Conservation (phyloP, 2,888 invertebrate species). For the Neria commutata region DNA sequence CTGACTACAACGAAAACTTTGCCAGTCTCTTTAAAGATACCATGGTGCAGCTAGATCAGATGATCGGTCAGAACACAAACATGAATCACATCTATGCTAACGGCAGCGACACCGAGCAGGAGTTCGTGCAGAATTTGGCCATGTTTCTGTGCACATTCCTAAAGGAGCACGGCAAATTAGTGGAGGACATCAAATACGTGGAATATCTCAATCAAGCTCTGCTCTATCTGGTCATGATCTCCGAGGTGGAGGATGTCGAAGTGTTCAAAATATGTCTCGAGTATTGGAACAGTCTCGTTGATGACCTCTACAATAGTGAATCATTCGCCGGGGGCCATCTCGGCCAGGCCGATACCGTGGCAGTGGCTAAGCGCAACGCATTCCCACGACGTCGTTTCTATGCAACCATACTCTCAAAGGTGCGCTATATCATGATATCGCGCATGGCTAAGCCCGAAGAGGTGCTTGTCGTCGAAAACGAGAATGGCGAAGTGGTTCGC, state of each 20-base stretch:
- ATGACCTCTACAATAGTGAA: slow-evolving; percentile 89
- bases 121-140: slow-evolving; percentile 97
- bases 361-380: slow-evolving; percentile 48
- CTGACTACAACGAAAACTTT: slow-evolving; percentile 93
- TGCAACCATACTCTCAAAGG: slow-evolving; percentile 81
- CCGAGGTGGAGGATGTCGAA: slow-evolving; percentile 98
- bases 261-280: slow-evolving; percentile 99
- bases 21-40: slow-evolving; percentile 87
- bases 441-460: slow-evolving; percentile 99
- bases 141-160: slow-evolving; percentile 96
- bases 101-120: slow-evolving; percentile 96
- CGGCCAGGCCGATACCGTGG: slow-evolving; percentile 47
- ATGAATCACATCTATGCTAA: slow-evolving; percentile 92
- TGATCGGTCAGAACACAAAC: slow-evolving; percentile 90
- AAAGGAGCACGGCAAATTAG: slow-evolving; percentile 91
- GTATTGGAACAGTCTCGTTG: slow-evolving; percentile 95
- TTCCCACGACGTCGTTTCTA: slow-evolving; percentile 74
- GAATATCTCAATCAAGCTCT: slow-evolving; percentile 82
- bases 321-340: slow-evolving; percentile 66
- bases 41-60: slow-evolving; percentile 89
- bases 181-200: slow-evolving; percentile 80
- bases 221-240: slow-evolving; percentile 87
- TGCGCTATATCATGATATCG: slow-evolving; percentile 97
- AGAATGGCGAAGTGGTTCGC: slow-evolving; percentile 98
- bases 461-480: slow-evolving; percentile 98